Base-by-base conservation (phyloP, 2,113 vertebrate species). In the Trichomycterus rosablanca region DNA sequence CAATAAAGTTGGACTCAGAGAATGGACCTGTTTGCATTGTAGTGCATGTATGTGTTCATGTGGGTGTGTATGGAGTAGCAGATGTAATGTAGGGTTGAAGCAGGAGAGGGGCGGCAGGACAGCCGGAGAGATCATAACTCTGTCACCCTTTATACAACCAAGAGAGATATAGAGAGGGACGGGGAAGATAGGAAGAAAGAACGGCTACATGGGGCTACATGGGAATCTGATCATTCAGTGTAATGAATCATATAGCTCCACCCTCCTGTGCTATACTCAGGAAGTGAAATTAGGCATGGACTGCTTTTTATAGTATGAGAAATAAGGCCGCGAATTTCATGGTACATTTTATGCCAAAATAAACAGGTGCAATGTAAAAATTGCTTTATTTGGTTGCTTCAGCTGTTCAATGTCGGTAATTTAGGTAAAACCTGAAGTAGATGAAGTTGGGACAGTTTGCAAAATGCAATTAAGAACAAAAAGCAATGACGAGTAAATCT, bases 1-100 rank as follows among this genome's bases (percentile, higher is more conserved):
- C 72, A 78, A 74, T 74, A 14, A 75, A 70, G 78, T 79, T 53
- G 48, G 46, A 43, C 35, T 40, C 62, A 59, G 39, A 79, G 51
- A 73, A 79, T 78, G 67, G 49, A 66, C 23, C 52, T 43, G 63
- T 56, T 56, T 43, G 40, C 46, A 52, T 32, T 61, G 28, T 60
- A 35, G 37, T 19, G 54, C 28, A 7, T 18, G 32, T 19, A 46
- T 28, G 40, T 16, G 54, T 59, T 54, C 42, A 43, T 23, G 51
- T 30, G 42, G 60, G 39, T 42, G 55, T 66, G 53, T 59, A 20
- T 10, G 19, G 39, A 45, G 56, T 11, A 26, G 64, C 71, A 74
- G 71, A 70, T 74, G 71, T 59, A 66, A 58, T n/a, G 14, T 26
- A n/a, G 59, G 37, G 46, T 43, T 39, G 66, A 24, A 48, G 58